A percentile compares a stretch with the other conserved stretches of the same genome.
phyloP scores from a whole-genome alignment of 1,140 invertebrate genomes.

The Nymphalis io region DNA sequence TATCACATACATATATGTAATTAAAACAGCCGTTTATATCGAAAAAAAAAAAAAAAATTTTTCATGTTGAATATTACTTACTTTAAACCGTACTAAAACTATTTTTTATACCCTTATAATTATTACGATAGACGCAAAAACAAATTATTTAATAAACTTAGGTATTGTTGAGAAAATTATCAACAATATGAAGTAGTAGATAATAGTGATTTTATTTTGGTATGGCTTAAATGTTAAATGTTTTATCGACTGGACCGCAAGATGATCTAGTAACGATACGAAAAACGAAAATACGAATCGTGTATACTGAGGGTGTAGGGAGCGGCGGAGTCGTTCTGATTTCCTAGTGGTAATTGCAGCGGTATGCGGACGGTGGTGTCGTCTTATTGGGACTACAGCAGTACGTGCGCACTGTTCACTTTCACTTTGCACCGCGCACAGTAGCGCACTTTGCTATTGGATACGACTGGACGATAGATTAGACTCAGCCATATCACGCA shows the following conservation, averaged over 20 bases:
- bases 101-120: neutral
- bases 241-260: neutral
- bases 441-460: conserved; percentile 54
- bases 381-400: conserved; percentile 75
- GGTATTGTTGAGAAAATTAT: neutral
- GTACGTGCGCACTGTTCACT: conserved; percentile 74
- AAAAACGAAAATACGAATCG: conserved; percentile 33
- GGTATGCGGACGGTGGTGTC: conserved; percentile 77
- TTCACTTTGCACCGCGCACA: conserved; percentile 70
- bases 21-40: too few relatives aligned
- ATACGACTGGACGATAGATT: conserved; percentile 47
- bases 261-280: conserved; percentile 20
- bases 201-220: neutral
- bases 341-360: conserved; percentile 76
- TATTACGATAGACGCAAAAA: neutral
- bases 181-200: neutral
- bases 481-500: conserved; percentile 20
- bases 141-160: too few relatives aligned
- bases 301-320: conserved; percentile 46
- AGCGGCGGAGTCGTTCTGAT: conserved; percentile 66
- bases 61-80: too few relatives aligned
- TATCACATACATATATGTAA: too few relatives aligned
- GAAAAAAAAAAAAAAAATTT: too few relatives aligned
- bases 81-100: neutral
- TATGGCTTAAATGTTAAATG: neutral